A percentile compares a stretch with the other conserved stretches of the same genome.
Conservation (phyloP, 64 coral and sea anemone species). For the Actinia tenebrosa region DNA sequence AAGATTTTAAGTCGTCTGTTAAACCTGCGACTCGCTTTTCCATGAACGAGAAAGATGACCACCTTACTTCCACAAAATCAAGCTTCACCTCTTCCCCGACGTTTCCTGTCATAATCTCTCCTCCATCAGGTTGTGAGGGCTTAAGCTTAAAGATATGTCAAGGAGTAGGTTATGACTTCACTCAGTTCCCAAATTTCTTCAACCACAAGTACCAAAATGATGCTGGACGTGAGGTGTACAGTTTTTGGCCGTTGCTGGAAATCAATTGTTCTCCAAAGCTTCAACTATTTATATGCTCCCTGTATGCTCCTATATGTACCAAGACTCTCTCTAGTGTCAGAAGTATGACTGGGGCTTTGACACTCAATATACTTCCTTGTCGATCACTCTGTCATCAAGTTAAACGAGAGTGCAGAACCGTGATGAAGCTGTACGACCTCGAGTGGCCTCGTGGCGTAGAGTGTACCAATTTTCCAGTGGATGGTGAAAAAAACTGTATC, state of each 20-base stretch:
- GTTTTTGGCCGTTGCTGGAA: conserved; percentile 28
- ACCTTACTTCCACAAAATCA: neutral
- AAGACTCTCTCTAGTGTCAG: neutral
- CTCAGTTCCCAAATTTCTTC: conserved; percentile 36
- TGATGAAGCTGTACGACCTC: conserved; percentile 12
- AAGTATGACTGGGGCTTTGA: neutral
- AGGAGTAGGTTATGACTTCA: conserved; percentile 36
- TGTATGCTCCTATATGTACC: conserved; percentile 36
- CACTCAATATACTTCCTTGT: conserved; percentile 6
- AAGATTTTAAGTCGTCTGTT: neutral
- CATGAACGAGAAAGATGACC: neutral
- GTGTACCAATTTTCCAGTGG: conserved; percentile 21
- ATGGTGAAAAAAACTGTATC: neutral
- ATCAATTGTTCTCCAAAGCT: conserved; percentile 33
- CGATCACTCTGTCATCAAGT: conserved; percentile 25
- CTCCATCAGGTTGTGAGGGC: neutral
- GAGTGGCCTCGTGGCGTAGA: conserved; percentile 29
- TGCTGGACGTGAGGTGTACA: conserved; percentile 19
- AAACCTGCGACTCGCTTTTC: neutral
- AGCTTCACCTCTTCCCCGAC: neutral
- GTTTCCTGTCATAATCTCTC: too few relatives aligned
- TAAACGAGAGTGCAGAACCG: conserved; percentile 17
- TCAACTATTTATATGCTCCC: conserved; percentile 29
- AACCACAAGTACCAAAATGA: conserved; percentile 16
- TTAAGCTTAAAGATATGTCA: neutral